A percentile compares a stretch with the other conserved stretches of the same genome.
Conservation (phyloP, 2,113 vertebrate species). For the Tachysurus vachellii region DNA sequence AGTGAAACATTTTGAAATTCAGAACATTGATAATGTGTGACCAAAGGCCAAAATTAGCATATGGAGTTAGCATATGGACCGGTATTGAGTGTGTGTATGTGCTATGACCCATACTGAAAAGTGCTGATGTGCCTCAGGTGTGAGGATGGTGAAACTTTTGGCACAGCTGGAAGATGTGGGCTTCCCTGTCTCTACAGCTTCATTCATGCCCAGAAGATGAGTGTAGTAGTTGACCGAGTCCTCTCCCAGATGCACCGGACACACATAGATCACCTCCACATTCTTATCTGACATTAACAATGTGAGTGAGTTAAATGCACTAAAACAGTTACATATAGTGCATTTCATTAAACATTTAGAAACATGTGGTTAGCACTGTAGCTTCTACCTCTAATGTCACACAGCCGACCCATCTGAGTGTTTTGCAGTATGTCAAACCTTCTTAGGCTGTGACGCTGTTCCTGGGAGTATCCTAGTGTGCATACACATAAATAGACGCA, state of each 20-base stretch:
- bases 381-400: constrained; percentile 80
- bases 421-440: constrained; percentile 79
- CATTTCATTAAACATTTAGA: not conserved
- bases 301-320: not conserved
- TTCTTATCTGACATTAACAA: constrained; percentile 77
- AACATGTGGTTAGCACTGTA: not conserved
- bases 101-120: constrained; percentile 76
- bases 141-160: constrained; percentile 86
- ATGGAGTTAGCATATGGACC: not conserved
- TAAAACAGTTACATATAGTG: not conserved
- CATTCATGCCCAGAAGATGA: constrained; percentile 80
- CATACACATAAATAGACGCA: constrained; percentile 51
- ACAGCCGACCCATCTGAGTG: constrained; percentile 82
- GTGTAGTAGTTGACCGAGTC: constrained; percentile 82
- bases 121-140: constrained; percentile 84
- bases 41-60: not conserved
- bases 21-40: not conserved
- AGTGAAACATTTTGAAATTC: not conserved
- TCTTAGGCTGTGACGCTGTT: constrained; percentile 64
- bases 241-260: constrained; percentile 77
- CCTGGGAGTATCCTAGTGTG: constrained; percentile 61
- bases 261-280: constrained; percentile 88
- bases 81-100: not conserved
- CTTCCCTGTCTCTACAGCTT: constrained; percentile 72
- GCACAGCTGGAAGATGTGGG: constrained; percentile 67